These are phyloP conservation scores for Scyliorhinus canicula DNA, from an alignment of 2,797 vertebrate species.

Conservation along the genomic window DNA sequence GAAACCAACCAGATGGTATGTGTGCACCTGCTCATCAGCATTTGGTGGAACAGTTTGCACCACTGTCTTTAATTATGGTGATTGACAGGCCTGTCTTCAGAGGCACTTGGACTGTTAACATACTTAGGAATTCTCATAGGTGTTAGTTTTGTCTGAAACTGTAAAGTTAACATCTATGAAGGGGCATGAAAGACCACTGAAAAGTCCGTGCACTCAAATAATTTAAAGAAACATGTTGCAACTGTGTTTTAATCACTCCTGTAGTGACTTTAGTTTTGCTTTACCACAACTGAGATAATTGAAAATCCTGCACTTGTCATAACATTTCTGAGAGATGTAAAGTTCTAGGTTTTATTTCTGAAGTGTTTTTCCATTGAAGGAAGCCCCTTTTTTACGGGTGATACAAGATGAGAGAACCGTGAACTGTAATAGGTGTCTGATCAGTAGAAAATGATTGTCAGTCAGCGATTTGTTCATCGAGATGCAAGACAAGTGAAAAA, in stretches of 20 bases:
- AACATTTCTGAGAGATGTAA: neutral
- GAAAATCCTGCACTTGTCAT: neutral
- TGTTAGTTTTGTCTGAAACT: neutral
- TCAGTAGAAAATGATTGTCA: neutral
- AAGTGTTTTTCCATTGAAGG: neutral
- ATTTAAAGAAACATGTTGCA: neutral
- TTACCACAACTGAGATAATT: neutral
- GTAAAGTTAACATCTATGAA: neutral
- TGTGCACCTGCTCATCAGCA: conserved; percentile 4
- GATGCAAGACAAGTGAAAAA: neutral
- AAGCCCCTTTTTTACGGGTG: neutral
- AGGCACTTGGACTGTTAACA: neutral
- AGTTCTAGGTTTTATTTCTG: neutral
- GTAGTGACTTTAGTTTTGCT: neutral
- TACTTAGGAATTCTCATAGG: neutral
- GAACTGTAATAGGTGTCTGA: neutral
- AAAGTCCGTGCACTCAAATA: neutral
- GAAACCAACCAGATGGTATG: neutral
- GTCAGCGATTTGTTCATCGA: neutral
- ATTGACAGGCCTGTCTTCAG: neutral
- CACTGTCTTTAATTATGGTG: neutral
- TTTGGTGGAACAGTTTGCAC: neutral
- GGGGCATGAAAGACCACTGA: neutral
- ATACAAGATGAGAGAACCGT: neutral
- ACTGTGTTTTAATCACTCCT: neutral